Evolutionary conservation across 2,888 invertebrate species (phyloP), one percentile per base, ranked within the genome.

Genomic region (Masnerella sp.): DNA sequence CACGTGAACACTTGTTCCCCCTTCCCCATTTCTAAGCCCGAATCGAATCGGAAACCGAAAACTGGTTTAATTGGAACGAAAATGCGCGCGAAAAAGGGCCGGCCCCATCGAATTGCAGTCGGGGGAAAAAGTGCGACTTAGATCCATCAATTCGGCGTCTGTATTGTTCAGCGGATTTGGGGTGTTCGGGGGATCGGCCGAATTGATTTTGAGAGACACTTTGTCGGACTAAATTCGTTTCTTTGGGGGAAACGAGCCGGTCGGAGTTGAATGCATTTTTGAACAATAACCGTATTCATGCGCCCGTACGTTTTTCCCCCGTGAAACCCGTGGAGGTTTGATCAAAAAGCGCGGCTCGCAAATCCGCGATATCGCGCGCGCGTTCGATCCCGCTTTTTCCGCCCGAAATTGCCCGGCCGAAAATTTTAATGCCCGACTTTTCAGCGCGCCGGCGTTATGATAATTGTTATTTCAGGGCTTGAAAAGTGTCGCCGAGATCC

Each of bases 161-260:
- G 70, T 56, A 70, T 70, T 70, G 70, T 70, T 54, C 62, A 56
- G 22, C 34, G 25, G 70, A 70, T 70, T 70, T 70, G 47, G 62
- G 62, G 56, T 70, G 47, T 14, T 22, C 61, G 36, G 45, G 70
- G 70, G 62, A 62, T 62, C 47, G 61, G 30, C 25, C 59, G 70
- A 62, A 70, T 70, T 70, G 70, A 54, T 62, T 70, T 70, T 56
- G 49, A 54, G 70, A 70, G 70, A 70, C 70, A 62, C 56, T 70
- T 70, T 70, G 64, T 70, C 70, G 36, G 30, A 22, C 70, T 70
- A 70, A 70, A 70, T 70, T 70, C 64, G 56, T 71, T 71, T 64
- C 70, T 71, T 64, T 64, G 38, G 64, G 64, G 70, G 64, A 64
- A 64, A 58, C 62, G 49, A 71, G 62, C 30, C 70, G 22, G 70